Percentiles rank a stretch among this genome's conserved stretches.
These are phyloP conservation scores for Esox niger DNA, from an alignment of 2,113 vertebrate genomes.

Conservation along the genomic window DNA sequence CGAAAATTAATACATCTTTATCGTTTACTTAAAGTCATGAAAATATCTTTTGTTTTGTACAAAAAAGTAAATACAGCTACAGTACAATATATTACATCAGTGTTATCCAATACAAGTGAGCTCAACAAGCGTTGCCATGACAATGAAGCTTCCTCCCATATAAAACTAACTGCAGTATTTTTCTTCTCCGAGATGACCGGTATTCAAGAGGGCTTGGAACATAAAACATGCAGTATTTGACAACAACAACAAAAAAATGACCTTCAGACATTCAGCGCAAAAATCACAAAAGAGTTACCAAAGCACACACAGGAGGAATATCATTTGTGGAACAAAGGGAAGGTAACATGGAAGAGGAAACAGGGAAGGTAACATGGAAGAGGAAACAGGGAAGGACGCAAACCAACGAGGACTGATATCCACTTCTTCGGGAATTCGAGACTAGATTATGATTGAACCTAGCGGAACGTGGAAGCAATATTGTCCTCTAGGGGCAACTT, in stretches of 20 bases:
- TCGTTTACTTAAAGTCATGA: conserved; percentile 79
- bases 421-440: too few relatives aligned
- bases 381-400: conserved; percentile 63
- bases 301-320: conserved; percentile 79
- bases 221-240: conserved; percentile 86
- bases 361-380: conserved; percentile 58
- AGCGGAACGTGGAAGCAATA: too few relatives aligned
- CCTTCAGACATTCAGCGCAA: conserved; percentile 76
- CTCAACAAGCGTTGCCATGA: conserved; percentile 64
- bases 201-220: conserved; percentile 62
- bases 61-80: conserved; percentile 95
- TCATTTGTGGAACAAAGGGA: conserved; percentile 29
- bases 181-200: conserved; percentile 44
- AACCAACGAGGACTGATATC: conserved; percentile 43
- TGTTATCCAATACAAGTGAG: conserved; percentile 69
- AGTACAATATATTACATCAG: conserved; percentile 81
- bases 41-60: conserved; percentile 96
- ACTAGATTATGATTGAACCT: too few relatives aligned
- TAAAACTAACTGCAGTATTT: conserved; percentile 62
- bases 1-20: conserved; percentile 75
- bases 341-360: conserved; percentile 1
- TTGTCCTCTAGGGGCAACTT: too few relatives aligned
- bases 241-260: conserved; percentile 83
- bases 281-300: conserved; percentile 90
- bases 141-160: conserved; percentile 51